These are phyloP conservation scores for Eumacrocentrus americanus DNA, from an alignment of 2,888 invertebrate species.

Conservation along the genomic window DNA sequence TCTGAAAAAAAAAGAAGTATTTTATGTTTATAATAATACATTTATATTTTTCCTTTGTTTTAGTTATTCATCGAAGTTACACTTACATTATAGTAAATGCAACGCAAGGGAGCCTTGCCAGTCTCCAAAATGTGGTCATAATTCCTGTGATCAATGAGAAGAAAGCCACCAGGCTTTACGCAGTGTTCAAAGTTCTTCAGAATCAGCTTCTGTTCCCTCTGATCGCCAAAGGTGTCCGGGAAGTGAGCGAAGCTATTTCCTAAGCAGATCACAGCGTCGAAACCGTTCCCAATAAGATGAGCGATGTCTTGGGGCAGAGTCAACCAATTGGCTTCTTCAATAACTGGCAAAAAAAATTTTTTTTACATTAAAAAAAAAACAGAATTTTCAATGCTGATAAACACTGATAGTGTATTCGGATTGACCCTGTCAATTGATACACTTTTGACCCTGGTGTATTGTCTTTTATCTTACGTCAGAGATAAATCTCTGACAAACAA, in stretches of 20 bases:
- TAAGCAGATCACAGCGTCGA: constrained; percentile 88
- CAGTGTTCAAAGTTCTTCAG: constrained; percentile 81
- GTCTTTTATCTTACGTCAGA: background rate
- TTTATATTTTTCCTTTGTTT: background rate
- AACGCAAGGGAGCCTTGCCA: constrained; percentile 80
- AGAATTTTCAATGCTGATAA: background rate
- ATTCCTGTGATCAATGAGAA: constrained; percentile 88
- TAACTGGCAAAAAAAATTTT: constrained; percentile 66
- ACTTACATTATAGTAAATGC: constrained; percentile 89
- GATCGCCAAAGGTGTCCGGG: constrained; percentile 79
- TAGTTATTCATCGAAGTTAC: background rate
- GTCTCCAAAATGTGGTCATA: constrained; percentile 81
- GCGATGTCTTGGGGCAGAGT: constrained; percentile 77
- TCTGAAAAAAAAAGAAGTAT: constrained; percentile 63
- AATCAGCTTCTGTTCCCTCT: constrained; percentile 79
- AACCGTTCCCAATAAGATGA: constrained; percentile 68
- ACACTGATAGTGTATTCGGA: background rate
- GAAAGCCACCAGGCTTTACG: constrained; percentile 82
- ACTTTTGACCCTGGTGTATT: background rate
- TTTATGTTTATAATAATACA: constrained; percentile 8
- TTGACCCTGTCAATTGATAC: background rate
- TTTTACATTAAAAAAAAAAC: background rate
- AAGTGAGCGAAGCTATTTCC: constrained; percentile 93
- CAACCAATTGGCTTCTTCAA: constrained; percentile 92
- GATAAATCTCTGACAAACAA: background rate